Conservation (phyloP, 2,888 invertebrate species). For the Sesia bembeciformis region DNA sequence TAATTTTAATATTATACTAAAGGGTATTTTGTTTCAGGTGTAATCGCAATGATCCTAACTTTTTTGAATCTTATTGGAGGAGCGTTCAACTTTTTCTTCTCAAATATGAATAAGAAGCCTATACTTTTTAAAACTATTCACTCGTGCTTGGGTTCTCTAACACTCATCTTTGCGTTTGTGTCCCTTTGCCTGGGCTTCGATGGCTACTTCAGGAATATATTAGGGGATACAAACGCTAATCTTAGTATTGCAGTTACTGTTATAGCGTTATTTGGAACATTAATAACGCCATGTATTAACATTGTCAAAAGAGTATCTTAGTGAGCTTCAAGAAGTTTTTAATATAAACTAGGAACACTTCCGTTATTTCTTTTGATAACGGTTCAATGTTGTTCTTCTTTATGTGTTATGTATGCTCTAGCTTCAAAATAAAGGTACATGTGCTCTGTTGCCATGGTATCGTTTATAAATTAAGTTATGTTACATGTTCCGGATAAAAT, state of each 20-base stretch:
- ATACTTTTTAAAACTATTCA: slow-evolving; percentile 21
- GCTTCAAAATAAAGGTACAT: too few species aligned
- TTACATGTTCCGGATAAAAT: too few species aligned
- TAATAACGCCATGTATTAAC: slow-evolving; percentile 18
- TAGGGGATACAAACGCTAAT: slow-evolving; percentile 19
- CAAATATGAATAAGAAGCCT: slow-evolving; percentile 8
- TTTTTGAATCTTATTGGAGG: slow-evolving; percentile 35
- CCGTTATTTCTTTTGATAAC: too few species aligned
- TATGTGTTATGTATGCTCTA: too few species aligned
- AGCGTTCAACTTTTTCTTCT: slow-evolving; percentile 21
- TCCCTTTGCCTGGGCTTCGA: slow-evolving; percentile 28
- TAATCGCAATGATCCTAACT: slow-evolving; percentile 35
- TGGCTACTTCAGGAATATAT: slow-evolving; percentile 8
- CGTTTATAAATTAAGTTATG: too few species aligned
- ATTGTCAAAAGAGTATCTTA: slow-evolving; percentile 9
- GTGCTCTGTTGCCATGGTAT: too few species aligned
- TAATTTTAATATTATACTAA: too few species aligned
- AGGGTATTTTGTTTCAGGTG: slow-evolving; percentile 27
- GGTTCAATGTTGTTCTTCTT: too few species aligned
- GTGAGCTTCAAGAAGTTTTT: background rate
- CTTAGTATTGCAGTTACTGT: slow-evolving; percentile 26
- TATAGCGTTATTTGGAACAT: slow-evolving; percentile 27
- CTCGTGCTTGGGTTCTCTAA: slow-evolving; percentile 20
- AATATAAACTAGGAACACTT: too few species aligned
- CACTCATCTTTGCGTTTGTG: slow-evolving; percentile 30